Evolutionary conservation across 2,888 invertebrate species (phyloP).

Genomic region (Sclerodermus sp.): DNA sequence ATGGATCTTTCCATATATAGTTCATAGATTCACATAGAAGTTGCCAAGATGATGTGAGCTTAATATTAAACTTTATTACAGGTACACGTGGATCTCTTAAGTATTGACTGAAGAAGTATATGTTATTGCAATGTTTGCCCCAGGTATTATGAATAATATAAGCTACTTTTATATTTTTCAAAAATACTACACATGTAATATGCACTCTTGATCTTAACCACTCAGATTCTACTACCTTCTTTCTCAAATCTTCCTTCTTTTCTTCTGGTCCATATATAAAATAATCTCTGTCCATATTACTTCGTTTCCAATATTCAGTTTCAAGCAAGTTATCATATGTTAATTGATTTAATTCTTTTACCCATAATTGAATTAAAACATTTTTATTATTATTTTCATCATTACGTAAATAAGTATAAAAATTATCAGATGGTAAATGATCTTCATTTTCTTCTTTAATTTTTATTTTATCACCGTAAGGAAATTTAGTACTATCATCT

Average conservation of each 20-base stretch:
- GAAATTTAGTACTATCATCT: not conserved
- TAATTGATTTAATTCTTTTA: not conserved
- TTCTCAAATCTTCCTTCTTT: not conserved
- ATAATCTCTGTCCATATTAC: slow-evolving; percentile 35
- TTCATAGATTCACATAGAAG: slow-evolving; percentile 55
- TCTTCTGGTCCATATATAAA: slow-evolving; percentile 30
- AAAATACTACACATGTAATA: slow-evolving; percentile 59
- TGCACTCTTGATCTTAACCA: slow-evolving; percentile 50
- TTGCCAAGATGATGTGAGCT: slow-evolving; percentile 57
- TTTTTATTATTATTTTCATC: slow-evolving; percentile 3
- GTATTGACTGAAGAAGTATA: slow-evolving; percentile 47
- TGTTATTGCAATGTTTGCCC: slow-evolving; percentile 53
- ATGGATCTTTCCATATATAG: slow-evolving; percentile 41
- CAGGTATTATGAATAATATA: slow-evolving; percentile 55
- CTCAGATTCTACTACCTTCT: slow-evolving; percentile 35
- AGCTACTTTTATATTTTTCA: slow-evolving; percentile 55
- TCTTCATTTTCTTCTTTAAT: not conserved
- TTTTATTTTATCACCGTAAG: not conserved
- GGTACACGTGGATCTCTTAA: slow-evolving; percentile 32
- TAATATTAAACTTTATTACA: slow-evolving; percentile 39
- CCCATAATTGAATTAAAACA: slow-evolving; percentile 18
- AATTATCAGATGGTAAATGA: not conserved
- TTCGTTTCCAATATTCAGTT: slow-evolving; percentile 20
- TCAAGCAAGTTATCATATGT: slow-evolving; percentile 41
- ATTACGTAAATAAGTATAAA: not conserved